Conservation (phyloP, 2,113 vertebrate species). For the Percina caprodes region DNA sequence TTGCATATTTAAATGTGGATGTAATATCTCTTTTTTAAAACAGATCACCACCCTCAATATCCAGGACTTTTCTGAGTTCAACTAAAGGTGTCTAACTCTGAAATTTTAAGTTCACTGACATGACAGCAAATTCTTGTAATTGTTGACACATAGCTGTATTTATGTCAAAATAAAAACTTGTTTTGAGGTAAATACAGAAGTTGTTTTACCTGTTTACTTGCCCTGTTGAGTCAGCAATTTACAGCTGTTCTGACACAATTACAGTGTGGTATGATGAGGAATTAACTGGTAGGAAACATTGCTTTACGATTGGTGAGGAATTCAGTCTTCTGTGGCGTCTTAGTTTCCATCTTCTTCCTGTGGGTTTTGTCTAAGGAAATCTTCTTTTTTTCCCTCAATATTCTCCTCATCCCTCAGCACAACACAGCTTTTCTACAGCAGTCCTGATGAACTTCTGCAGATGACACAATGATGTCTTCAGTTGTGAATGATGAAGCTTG, state of each 20-base stretch:
- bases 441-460: background rate
- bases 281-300: slow-evolving; percentile 37
- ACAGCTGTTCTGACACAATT: slow-evolving; percentile 23
- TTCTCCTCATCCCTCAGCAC: background rate
- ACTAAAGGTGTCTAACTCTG: background rate
- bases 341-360: slow-evolving; percentile 10
- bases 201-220: slow-evolving; percentile 20
- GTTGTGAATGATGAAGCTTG: background rate
- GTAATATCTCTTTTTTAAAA: no score
- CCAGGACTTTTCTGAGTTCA: background rate
- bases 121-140: background rate
- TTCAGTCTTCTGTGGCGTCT: slow-evolving; percentile 5
- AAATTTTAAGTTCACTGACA: background rate
- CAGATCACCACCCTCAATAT: no score
- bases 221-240: slow-evolving; percentile 23
- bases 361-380: slow-evolving; percentile 31
- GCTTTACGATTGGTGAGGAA: slow-evolving; percentile 4
- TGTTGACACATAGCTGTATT: background rate
- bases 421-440: background rate
- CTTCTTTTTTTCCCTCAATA: background rate
- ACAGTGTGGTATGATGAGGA: slow-evolving; percentile 13
- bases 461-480: slow-evolving; percentile 20
- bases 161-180: background rate
- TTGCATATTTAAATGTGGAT: no score
- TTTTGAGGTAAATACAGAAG: slow-evolving; percentile 39